phyloP scores from a whole-genome alignment of 2,797 vertebrate species.

The Trachurus trachurus region DNA sequence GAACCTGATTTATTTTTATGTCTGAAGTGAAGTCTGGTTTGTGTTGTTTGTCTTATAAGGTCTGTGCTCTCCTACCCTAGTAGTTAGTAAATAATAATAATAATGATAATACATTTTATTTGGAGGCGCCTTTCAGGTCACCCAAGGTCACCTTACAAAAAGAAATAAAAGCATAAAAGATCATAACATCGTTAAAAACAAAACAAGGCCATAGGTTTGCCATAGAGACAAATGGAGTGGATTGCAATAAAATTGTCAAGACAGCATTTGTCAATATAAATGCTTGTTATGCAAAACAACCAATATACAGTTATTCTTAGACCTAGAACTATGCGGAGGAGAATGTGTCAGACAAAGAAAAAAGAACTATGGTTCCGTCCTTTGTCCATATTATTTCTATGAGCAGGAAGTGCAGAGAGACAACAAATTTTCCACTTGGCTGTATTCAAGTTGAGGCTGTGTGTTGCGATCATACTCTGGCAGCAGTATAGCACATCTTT shows the following conservation, averaged over 20 bases:
- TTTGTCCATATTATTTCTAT: too few species aligned
- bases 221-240: conserved; percentile 26
- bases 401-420: too few species aligned
- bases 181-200: too few species aligned
- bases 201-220: conserved; percentile 18
- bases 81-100: conserved; percentile 20
- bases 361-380: neutral
- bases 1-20: too few species aligned
- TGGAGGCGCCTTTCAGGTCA: too few species aligned
- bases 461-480: neutral
- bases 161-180: too few species aligned
- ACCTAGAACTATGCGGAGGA: neutral
- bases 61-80: conserved; percentile 6
- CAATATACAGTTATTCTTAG: neutral
- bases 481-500: too few species aligned
- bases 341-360: neutral
- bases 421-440: neutral
- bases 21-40: too few species aligned
- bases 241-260: conserved; percentile 30
- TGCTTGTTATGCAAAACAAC: conserved; percentile 27
- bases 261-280: conserved; percentile 6
- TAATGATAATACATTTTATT: too few species aligned
- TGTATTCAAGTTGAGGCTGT: neutral
- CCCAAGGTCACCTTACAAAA: too few species aligned
- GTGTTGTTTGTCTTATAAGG: too few species aligned